These are phyloP conservation scores for Drosophila antonietae DNA, from an alignment of 2,888 invertebrate genomes.

Conservation along the genomic window DNA sequence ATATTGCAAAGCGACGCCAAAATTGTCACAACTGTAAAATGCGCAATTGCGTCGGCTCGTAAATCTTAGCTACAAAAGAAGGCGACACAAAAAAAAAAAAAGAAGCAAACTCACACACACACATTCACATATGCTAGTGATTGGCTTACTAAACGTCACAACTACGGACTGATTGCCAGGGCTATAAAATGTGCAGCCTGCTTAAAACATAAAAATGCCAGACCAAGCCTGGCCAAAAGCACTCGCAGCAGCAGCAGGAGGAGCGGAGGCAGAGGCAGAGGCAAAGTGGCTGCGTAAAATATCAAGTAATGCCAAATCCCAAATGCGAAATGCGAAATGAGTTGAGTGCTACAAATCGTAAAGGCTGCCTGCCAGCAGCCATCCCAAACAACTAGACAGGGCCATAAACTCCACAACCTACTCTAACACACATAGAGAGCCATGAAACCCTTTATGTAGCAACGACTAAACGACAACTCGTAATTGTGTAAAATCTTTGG, in stretches of 20 bases:
- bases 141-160: slow-evolving; percentile 75
- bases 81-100: slow-evolving; percentile 26
- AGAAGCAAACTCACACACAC: slow-evolving; percentile 7
- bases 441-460: slow-evolving; percentile 35
- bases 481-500: slow-evolving; percentile 60
- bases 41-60: slow-evolving; percentile 78
- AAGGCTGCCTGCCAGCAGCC: slow-evolving; percentile 54
- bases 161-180: slow-evolving; percentile 62
- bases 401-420: slow-evolving; percentile 52
- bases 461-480: slow-evolving; percentile 40
- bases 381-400: slow-evolving; percentile 61
- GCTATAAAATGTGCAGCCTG: slow-evolving; percentile 77
- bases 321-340: slow-evolving; percentile 75
- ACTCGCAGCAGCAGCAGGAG: slow-evolving; percentile 24
- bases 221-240: slow-evolving; percentile 54
- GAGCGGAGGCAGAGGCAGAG: not conserved
- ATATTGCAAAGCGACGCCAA: slow-evolving; percentile 73
- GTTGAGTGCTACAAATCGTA: slow-evolving; percentile 79
- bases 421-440: slow-evolving; percentile 9
- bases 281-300: slow-evolving; percentile 75
- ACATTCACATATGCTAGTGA: slow-evolving; percentile 28
- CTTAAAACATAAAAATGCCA: slow-evolving; percentile 75
- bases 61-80: slow-evolving; percentile 65
- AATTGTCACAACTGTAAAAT: slow-evolving; percentile 80
- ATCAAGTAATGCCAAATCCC: slow-evolving; percentile 74